These are phyloP conservation scores for Phytoseiulus persimilis DNA, from an alignment of 2,888 invertebrate genomes.

Conservation along the genomic window DNA sequence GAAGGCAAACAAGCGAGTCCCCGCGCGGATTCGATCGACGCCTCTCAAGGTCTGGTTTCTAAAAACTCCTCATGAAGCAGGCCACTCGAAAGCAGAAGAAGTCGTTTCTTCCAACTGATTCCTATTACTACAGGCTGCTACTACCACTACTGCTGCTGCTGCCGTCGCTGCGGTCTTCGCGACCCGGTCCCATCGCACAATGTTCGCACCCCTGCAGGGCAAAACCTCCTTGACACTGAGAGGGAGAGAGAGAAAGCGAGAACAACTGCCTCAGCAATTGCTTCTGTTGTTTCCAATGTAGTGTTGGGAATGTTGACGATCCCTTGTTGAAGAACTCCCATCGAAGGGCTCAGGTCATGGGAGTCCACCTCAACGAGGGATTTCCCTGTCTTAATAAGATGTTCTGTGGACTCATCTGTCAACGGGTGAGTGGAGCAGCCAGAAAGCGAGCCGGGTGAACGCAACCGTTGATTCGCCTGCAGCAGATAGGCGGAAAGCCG, in stretches of 20 bases:
- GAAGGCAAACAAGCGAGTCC: neutral
- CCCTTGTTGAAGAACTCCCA: neutral
- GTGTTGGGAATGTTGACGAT: neutral
- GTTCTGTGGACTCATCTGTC: slow-evolving; percentile 21
- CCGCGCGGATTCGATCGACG: neutral
- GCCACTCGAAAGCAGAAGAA: neutral
- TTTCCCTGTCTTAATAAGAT: slow-evolving; percentile 9
- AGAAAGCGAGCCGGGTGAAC: neutral
- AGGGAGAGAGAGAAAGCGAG: neutral
- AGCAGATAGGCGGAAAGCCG: neutral
- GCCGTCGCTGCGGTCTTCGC: neutral
- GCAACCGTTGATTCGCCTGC: neutral
- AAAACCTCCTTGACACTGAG: neutral
- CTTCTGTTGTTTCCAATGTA: neutral
- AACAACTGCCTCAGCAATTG: slow-evolving; percentile 12
- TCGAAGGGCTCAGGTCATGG: neutral
- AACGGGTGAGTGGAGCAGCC: neutral
- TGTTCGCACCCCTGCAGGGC: slow-evolving; percentile 8
- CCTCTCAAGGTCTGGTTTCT: neutral
- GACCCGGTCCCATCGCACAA: neutral
- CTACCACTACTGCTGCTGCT: neutral
- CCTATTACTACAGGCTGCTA: neutral
- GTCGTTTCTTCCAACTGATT: neutral
- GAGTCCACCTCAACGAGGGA: neutral
- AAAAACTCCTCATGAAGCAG: neutral